A percentile compares a stretch with the other conserved stretches of the same genome.
These are phyloP conservation scores for Orthonyx spaldingii DNA, from an alignment of 2,113 vertebrate genomes.

Conservation along the genomic window DNA sequence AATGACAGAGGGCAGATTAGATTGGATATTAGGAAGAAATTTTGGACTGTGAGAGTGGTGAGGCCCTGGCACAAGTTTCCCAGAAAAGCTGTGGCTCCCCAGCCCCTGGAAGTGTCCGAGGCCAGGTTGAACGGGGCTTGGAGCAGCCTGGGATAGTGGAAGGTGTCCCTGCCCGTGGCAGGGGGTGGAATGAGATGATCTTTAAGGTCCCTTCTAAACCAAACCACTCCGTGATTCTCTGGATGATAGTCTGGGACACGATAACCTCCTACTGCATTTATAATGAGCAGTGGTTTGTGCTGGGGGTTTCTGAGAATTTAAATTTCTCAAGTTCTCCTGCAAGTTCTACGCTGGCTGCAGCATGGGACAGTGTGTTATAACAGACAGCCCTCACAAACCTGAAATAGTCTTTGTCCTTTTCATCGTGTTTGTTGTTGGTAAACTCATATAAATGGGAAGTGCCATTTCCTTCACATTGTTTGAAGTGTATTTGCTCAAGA, in stretches of 20 bases:
- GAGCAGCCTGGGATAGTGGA: accelerated
- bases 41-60: accelerated
- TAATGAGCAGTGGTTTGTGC: not conserved
- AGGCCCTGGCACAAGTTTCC: not conserved
- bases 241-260: not conserved
- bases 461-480: slow-evolving; percentile 55
- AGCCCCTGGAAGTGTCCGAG: not conserved
- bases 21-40: not conserved
- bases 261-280: not conserved
- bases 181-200: accelerated
- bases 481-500: slow-evolving; percentile 57
- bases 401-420: slow-evolving; percentile 40
- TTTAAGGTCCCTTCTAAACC: not conserved
- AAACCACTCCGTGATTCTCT: not conserved
- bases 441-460: slow-evolving; percentile 62
- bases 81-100: not conserved
- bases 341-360: not conserved
- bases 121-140: accelerated
- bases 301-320: not conserved
- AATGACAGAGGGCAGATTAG: not conserved
- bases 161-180: accelerated
- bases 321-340: not conserved
- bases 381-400: not conserved
- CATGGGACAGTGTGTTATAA: not conserved
- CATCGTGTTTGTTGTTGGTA: slow-evolving; percentile 9